A percentile compares a stretch with the other conserved stretches of the same genome.
These are phyloP conservation scores for Fragum whitleyi DNA, from an alignment of 2,888 invertebrate species.

Conservation along the genomic window DNA sequence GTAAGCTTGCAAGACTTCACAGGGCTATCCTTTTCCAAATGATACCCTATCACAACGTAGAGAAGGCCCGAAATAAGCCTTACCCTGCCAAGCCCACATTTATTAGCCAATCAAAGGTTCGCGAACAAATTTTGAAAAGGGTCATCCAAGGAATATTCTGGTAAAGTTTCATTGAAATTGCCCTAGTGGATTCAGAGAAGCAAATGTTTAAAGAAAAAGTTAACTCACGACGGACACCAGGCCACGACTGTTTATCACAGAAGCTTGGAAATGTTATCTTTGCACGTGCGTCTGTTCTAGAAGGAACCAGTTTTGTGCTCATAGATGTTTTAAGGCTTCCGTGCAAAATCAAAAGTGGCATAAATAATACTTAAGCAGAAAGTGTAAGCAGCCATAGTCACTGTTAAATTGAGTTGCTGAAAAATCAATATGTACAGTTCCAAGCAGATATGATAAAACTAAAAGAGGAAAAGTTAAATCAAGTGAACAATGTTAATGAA, in stretches of 20 bases:
- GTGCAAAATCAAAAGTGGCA: neutral
- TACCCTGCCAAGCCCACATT: too few species aligned
- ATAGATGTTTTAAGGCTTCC: neutral
- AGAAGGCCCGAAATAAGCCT: too few species aligned
- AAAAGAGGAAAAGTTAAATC: neutral
- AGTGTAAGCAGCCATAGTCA: neutral
- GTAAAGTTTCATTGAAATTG: too few species aligned
- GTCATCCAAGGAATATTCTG: too few species aligned
- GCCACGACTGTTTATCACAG: neutral
- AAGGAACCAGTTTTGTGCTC: neutral
- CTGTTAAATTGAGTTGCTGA: neutral
- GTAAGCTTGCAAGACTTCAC: neutral
- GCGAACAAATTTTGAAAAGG: too few species aligned
- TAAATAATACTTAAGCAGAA: too few species aligned
- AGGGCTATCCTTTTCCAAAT: neutral
- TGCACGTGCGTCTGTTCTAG: neutral
- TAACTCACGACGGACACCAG: too few species aligned
- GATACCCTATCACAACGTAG: neutral
- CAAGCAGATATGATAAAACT: neutral
- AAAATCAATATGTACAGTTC: neutral
- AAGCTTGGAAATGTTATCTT: neutral
- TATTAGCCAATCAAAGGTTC: too few species aligned
- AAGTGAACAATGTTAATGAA: neutral
- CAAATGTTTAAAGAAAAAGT: too few species aligned
- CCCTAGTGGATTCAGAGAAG: too few species aligned